A percentile compares a stretch with the other conserved stretches of the same genome.
phyloP scores from a whole-genome alignment of 2,888 invertebrate species.

The Epistrophe eligans region DNA sequence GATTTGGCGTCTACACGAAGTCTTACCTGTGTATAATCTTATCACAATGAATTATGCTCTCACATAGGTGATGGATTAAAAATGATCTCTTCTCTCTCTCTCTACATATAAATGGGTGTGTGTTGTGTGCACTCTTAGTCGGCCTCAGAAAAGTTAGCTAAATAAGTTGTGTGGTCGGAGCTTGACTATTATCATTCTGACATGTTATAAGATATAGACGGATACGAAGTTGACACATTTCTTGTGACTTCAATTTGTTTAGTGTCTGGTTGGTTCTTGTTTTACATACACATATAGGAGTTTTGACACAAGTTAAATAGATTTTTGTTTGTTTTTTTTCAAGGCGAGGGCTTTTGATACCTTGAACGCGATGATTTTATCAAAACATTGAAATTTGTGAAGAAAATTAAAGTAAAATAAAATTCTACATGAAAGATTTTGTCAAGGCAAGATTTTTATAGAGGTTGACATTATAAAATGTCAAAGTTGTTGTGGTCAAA shows the following conservation, averaged over 20 bases:
- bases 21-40: constrained; percentile 66
- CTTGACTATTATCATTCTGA: constrained; percentile 33
- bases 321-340: too few relatives aligned
- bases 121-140: not conserved
- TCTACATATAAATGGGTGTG: not conserved
- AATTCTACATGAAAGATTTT: constrained; percentile 3
- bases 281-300: not conserved
- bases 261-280: constrained; percentile 11
- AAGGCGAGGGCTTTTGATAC: constrained; percentile 1
- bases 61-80: constrained; percentile 65
- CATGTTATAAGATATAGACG: constrained; percentile 33
- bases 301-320: not conserved
- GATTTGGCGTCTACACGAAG: constrained; percentile 69
- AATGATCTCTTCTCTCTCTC: constrained; percentile 48
- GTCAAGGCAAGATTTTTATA: not conserved
- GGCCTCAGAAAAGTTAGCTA: not conserved
- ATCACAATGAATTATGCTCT: constrained; percentile 65
- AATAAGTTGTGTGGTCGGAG: constrained; percentile 49
- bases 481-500: not conserved
- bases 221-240: constrained; percentile 30
- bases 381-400: not conserved
- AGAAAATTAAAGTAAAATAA: not conserved
- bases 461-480: constrained; percentile 5
- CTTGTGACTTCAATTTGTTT: constrained; percentile 29
- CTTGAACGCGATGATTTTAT: not conserved